A percentile compares a stretch with the other conserved stretches of the same genome.
phyloP scores from a whole-genome alignment of 2,888 invertebrate species.

The Drosophila kanekoi region DNA sequence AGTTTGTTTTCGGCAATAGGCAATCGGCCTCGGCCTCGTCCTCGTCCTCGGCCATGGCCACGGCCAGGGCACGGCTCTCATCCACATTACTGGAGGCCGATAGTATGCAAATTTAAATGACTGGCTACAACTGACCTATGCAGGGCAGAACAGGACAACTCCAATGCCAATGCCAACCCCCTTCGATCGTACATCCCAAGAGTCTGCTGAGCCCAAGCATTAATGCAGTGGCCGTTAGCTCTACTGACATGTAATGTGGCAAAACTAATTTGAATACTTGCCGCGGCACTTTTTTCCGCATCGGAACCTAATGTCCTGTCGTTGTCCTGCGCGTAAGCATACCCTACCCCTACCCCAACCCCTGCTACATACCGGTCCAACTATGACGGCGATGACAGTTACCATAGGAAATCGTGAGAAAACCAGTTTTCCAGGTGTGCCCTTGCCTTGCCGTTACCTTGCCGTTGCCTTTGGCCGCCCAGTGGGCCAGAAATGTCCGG shows the following conservation, averaged over 20 bases:
- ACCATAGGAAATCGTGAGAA: conserved; percentile 68
- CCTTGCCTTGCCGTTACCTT: conserved; percentile 15
- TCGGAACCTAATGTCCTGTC: conserved; percentile 17
- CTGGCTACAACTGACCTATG: conserved; percentile 45
- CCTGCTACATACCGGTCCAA: not conserved
- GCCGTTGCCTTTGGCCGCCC: conserved; percentile 8
- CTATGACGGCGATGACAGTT: conserved; percentile 18
- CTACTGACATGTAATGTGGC: conserved; percentile 21
- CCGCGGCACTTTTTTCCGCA: conserved; percentile 37
- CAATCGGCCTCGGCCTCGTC: not conserved
- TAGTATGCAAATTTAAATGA: conserved; percentile 31
- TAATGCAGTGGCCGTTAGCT: conserved; percentile 13
- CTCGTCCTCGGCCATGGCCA: not conserved
- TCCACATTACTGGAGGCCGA: conserved; percentile 14
- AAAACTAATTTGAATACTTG: conserved; percentile 62
- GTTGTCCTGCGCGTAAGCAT: conserved; percentile 5
- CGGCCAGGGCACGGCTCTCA: not conserved
- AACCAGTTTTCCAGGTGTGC: conserved; percentile 65
- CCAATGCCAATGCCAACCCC: conserved; percentile 40
- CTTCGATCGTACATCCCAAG: conserved; percentile 15
- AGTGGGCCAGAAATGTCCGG: conserved; percentile 57
- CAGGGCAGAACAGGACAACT: conserved; percentile 18
- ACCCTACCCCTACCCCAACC: conserved; percentile 20
- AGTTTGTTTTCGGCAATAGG: conserved; percentile 42
- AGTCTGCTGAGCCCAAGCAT: conserved; percentile 21